A percentile compares a stretch with the other conserved stretches of the same genome.
Evolutionary conservation across 2,888 invertebrate genomes (phyloP).

Genomic region (Ptychoptera albimana): DNA sequence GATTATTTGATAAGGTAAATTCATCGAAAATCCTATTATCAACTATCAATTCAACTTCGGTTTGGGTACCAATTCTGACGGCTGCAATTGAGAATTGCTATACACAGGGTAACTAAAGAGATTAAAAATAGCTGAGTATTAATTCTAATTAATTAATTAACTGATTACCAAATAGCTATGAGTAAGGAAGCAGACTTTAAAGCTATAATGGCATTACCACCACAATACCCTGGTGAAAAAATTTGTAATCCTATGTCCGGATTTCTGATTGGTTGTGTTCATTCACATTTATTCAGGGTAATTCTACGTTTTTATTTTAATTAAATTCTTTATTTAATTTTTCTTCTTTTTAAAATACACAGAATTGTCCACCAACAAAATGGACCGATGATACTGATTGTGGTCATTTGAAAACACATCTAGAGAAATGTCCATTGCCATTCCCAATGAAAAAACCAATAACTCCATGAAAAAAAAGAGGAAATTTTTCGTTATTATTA

Average conservation of each 20-base stretch:
- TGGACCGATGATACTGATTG: not conserved
- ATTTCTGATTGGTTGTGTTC: not conserved
- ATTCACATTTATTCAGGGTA: not conserved
- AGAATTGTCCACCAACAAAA: not conserved
- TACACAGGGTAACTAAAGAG: too few relatives aligned
- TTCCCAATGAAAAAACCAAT: not conserved
- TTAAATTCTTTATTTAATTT: not conserved
- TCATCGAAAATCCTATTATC: too few relatives aligned
- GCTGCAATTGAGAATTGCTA: too few relatives aligned
- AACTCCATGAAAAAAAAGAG: too few relatives aligned
- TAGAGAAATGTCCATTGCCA: not conserved
- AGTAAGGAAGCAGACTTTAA: too few relatives aligned
- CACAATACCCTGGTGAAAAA: not conserved
- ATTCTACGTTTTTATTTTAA: not conserved
- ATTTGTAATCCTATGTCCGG: not conserved
- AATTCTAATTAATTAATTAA: too few relatives aligned
- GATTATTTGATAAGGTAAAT: too few relatives aligned
- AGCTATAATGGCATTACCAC: not conserved
- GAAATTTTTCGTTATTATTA: too few relatives aligned
- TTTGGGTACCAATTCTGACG: too few relatives aligned
- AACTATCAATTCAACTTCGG: too few relatives aligned
- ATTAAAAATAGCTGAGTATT: too few relatives aligned
- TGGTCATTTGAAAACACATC: not conserved
- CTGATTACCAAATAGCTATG: too few relatives aligned
- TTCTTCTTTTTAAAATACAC: not conserved